Percentiles rank a stretch among this genome's conserved stretches.
These are phyloP conservation scores for Eueides isabella DNA, from an alignment of 1,140 invertebrate species.

Conservation along the genomic window DNA sequence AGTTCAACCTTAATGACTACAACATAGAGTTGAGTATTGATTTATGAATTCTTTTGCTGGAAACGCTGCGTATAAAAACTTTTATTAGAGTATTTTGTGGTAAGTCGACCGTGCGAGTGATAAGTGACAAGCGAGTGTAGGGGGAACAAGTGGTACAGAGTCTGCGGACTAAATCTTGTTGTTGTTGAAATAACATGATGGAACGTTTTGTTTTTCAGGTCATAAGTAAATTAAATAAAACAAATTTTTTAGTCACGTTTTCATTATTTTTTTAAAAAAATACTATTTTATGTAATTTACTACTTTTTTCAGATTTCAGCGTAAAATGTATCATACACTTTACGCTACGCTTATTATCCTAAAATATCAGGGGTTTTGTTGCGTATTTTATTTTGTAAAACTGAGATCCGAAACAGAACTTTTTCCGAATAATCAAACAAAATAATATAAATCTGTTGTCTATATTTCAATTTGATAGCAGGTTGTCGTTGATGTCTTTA, in stretches of 20 bases:
- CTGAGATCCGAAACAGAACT: no score
- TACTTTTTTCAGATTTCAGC: no score
- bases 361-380: no score
- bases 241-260: no score
- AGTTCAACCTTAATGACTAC: not conserved
- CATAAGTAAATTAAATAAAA: not conserved
- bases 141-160: constrained; percentile 37
- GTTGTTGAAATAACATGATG: not conserved
- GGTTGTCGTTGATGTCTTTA: constrained; percentile 12
- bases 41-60: constrained; percentile 17
- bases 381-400: no score
- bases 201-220: not conserved
- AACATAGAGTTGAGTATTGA: not conserved
- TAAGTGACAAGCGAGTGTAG: constrained; percentile 66
- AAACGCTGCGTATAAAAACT: constrained; percentile 56
- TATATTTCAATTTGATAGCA: not conserved
- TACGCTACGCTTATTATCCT: no score
- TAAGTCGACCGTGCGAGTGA: constrained; percentile 60
- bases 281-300: no score
- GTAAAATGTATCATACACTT: no score
- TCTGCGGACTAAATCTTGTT: constrained; percentile 20
- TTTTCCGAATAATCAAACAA: no score
- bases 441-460: no score
- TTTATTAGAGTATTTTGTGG: constrained; percentile 68
- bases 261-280: no score